Evolutionary conservation across 2,888 invertebrate genomes (phyloP), one percentile per base, ranked within the genome.

Genomic region (Polydrusus pterygomalis): DNA sequence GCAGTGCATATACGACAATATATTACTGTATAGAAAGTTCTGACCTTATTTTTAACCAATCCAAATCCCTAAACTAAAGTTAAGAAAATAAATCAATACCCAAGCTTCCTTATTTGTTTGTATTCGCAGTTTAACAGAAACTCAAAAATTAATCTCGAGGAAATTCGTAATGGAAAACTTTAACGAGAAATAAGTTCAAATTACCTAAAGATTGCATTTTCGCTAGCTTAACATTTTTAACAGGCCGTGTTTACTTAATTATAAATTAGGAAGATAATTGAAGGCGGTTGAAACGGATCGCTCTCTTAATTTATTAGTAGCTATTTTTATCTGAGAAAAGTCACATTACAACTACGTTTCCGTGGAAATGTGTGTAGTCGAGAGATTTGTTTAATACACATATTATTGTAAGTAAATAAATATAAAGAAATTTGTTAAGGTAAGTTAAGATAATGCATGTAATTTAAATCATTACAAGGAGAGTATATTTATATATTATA

Each of bases 231-330:
- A 56, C 34, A 15, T 34, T 56, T 56, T 56, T 34, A 56, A 56
- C 56, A 56, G 34, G 15, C 56, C 7, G 56, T 56, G 56, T 34
- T 56, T 56, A n/a, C n/a, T n/a, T n/a, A 56, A 56, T 56, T 34
- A 56, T 15, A 56, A 56, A 56, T 56, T 56, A 56, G 34, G 56
- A 15, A 56, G 34, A 25, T 56, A 34, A 56, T 56, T 34, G 56
- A 9, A 56, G 15, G 15, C 34, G 15, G 15, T 56, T 34, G 15
- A 56, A 56, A 56, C 13, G 13, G 34, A 56, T 15, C 56, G 34
- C 25, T n/a, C 20, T 15, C n/a, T 56, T 25, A 17, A 51, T 51
- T 51, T 56, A 15, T 15, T 34, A 34, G 34, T 56, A 34, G 56
- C 34, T 56, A n/a, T n/a, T 56, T 56, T 56, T 56, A 34, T n/a